Conservation (phyloP, 2,888 invertebrate species). For the Brachyopa scutellaris region DNA sequence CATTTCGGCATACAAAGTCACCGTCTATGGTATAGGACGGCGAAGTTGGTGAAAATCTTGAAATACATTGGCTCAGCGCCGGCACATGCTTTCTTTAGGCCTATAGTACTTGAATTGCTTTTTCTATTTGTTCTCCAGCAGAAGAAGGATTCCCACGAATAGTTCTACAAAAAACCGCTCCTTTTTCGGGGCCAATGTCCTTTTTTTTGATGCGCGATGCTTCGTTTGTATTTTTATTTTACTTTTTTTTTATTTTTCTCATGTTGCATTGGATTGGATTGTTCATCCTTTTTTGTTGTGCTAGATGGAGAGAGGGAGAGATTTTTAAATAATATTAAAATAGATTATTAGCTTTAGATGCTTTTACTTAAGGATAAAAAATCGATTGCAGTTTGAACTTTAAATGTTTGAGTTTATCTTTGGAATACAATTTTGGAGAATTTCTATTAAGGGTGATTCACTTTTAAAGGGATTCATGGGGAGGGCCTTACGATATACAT, state of each 20-base stretch:
- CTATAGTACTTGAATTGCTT: constrained; percentile 52
- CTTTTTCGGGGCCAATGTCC: constrained; percentile 70
- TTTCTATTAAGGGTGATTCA: too few relatives aligned
- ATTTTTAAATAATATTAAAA: too few relatives aligned
- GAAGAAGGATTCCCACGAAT: constrained; percentile 36
- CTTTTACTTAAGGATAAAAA: too few relatives aligned
- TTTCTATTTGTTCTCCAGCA: constrained; percentile 36
- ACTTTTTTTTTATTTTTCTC: constrained; percentile 22
- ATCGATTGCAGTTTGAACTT: too few relatives aligned
- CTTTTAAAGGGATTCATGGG: too few relatives aligned
- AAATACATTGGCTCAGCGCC: constrained; percentile 67
- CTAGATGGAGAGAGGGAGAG: too few relatives aligned
- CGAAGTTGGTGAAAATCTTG: constrained; percentile 63
- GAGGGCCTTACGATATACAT: too few relatives aligned
- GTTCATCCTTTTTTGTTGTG: too few relatives aligned
- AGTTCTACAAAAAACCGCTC: constrained; percentile 51
- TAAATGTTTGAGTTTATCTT: too few relatives aligned
- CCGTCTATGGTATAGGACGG: constrained; percentile 48
- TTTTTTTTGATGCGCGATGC: constrained; percentile 63
- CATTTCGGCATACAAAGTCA: constrained; percentile 68
- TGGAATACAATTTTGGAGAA: too few relatives aligned
- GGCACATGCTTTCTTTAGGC: constrained; percentile 73
- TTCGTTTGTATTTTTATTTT: too few relatives aligned
- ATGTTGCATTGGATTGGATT: constrained; percentile 49
- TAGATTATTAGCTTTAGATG: too few relatives aligned